These are phyloP conservation scores for Pipistrellus pipistrellus DNA, from an alignment of 2,797 vertebrate genomes.

Conservation along the genomic window DNA sequence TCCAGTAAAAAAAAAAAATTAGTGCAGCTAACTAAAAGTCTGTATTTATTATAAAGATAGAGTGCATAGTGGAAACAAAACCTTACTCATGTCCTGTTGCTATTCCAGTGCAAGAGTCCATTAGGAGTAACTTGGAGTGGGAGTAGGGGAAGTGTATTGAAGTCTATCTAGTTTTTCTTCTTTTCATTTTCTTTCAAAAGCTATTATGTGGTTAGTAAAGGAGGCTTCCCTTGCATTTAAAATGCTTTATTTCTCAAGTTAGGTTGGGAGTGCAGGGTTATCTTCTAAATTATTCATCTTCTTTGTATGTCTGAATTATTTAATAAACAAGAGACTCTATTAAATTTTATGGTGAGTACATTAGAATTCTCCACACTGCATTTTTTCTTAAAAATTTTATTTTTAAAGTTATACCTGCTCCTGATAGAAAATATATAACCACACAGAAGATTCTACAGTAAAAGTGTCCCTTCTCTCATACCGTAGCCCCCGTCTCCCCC, in stretches of 20 bases:
- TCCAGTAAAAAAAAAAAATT: background rate
- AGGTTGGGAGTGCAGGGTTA: background rate
- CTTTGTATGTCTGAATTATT: background rate
- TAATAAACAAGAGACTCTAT: slow-evolving; percentile 19
- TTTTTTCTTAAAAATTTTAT: background rate
- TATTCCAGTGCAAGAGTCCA: background rate
- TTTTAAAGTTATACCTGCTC: background rate
- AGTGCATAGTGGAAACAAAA: background rate
- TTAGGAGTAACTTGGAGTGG: background rate
- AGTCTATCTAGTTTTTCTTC: background rate
- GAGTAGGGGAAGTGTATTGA: background rate
- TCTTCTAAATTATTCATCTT: slow-evolving; percentile 1
- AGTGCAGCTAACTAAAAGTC: slow-evolving; percentile 16
- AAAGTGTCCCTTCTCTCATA: background rate
- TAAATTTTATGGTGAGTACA: background rate
- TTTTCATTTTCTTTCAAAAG: background rate
- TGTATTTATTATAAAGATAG: background rate
- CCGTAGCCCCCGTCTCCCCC: background rate
- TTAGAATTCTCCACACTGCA: background rate
- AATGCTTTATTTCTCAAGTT: slow-evolving; percentile 50
- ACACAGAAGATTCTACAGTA: background rate
- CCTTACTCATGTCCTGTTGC: background rate
- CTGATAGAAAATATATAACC: background rate
- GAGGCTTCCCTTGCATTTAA: background rate
- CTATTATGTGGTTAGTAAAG: background rate